A percentile compares a stretch with the other conserved stretches of the same genome.
Evolutionary conservation across 2,888 invertebrate species (phyloP).

Genomic region (Erebia ligea): DNA sequence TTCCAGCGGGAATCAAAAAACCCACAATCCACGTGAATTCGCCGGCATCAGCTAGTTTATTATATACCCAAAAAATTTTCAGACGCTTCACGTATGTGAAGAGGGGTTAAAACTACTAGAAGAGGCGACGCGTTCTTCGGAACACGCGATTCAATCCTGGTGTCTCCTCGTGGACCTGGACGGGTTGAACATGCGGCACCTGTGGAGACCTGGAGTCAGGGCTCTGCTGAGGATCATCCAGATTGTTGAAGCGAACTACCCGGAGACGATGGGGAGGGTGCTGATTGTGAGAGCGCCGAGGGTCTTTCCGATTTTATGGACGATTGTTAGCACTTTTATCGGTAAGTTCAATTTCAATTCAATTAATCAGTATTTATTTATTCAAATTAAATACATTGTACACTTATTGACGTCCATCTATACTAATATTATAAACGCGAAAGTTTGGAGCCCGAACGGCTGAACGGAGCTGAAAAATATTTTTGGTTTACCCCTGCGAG

Average conservation of each 20-base stretch:
- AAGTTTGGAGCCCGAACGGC: too few relatives aligned
- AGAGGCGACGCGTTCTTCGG: constrained; percentile 91
- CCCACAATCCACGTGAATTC: too few relatives aligned
- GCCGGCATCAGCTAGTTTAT: too few relatives aligned
- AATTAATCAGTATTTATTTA: too few relatives aligned
- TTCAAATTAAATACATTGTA: too few relatives aligned
- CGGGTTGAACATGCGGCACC: constrained; percentile 96
- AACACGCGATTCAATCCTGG: constrained; percentile 94
- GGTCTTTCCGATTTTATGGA: constrained; percentile 98
- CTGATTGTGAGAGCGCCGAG: constrained; percentile 95
- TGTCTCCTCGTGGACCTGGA: constrained; percentile 95
- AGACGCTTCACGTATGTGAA: constrained; percentile 94
- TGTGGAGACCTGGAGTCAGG: constrained; percentile 96
- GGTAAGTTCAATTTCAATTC: constrained; percentile 73
- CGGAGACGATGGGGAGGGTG: constrained; percentile 96
- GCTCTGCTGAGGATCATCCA: constrained; percentile 85
- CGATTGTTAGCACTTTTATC: constrained; percentile 96
- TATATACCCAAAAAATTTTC: constrained; percentile 27
- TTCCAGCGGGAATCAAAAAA: too few relatives aligned
- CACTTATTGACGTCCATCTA: too few relatives aligned
- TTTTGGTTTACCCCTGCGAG: too few relatives aligned
- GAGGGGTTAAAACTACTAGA: constrained; percentile 94
- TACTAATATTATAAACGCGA: too few relatives aligned
- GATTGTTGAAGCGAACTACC: constrained; percentile 96
- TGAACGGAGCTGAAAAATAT: too few relatives aligned